phyloP scores from a whole-genome alignment of 2,888 invertebrate genomes.

The Slavum lentiscoides region DNA sequence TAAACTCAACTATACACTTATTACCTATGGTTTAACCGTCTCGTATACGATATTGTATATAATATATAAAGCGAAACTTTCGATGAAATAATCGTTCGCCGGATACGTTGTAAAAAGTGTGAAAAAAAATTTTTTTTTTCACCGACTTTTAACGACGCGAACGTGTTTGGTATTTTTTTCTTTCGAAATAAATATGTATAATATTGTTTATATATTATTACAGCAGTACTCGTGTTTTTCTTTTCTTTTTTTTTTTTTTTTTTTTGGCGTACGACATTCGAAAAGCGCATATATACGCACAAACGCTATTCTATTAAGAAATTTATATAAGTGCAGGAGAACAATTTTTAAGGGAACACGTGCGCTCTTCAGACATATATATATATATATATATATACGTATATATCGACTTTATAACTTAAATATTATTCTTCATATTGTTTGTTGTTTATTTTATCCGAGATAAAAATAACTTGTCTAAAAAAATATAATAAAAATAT shows the following conservation, averaged over 20 bases:
- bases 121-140: too few relatives aligned
- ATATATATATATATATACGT: conserved; percentile 4
- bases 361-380: conserved; percentile 18
- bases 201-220: too few relatives aligned
- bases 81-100: too few relatives aligned
- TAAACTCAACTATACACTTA: too few relatives aligned
- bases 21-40: too few relatives aligned
- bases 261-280: neutral
- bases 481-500: conserved; percentile 15
- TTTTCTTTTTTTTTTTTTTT: too few relatives aligned
- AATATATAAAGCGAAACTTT: too few relatives aligned
- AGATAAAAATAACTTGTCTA: conserved; percentile 44
- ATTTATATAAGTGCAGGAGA: conserved; percentile 13
- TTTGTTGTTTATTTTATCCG: conserved; percentile 47
- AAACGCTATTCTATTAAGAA: neutral
- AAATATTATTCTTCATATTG: conserved; percentile 46
- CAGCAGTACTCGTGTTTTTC: too few relatives aligned
- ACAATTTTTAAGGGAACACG: conserved; percentile 29
- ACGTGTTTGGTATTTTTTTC: neutral
- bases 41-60: too few relatives aligned
- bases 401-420: conserved; percentile 23
- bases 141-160: too few relatives aligned
- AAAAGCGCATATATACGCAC: conserved; percentile 2
- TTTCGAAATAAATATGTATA: neutral
- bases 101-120: too few relatives aligned